Percentiles rank a stretch among this genome's conserved stretches.
Evolutionary conservation across 1,140 invertebrate species (phyloP).

Genomic region (Bombus pascuorum): DNA sequence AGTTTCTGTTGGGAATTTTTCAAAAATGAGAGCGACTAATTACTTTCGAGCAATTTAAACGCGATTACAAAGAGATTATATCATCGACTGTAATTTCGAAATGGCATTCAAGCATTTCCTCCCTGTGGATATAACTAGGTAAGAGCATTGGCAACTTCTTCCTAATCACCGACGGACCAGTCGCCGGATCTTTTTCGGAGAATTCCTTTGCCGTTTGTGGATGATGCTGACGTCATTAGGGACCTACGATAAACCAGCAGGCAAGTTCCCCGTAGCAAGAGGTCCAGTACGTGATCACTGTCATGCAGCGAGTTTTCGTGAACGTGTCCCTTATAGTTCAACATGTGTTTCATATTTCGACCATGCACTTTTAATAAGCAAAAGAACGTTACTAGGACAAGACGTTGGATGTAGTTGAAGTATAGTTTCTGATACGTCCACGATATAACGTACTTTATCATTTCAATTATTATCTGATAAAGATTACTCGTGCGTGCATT

Average conservation of each 20-base stretch:
- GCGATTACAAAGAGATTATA: slow-evolving; percentile 2
- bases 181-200: slow-evolving; percentile 12
- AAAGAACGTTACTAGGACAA: neutral
- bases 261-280: slow-evolving; percentile 26
- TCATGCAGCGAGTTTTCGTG: slow-evolving; percentile 6
- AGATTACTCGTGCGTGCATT: neutral
- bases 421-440: neutral
- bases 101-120: slow-evolving; percentile 10
- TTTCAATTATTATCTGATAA: neutral
- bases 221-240: slow-evolving; percentile 38
- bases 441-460: neutral
- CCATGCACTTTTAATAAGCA: neutral
- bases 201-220: slow-evolving; percentile 30
- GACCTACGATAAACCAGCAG: slow-evolving; percentile 1
- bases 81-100: slow-evolving; percentile 19
- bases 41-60: neutral
- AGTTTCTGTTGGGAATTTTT: neutral
- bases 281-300: slow-evolving; percentile 25
- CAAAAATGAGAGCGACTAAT: neutral
- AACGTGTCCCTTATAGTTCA: neutral
- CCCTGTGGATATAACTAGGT: slow-evolving; percentile 26
- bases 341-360: neutral
- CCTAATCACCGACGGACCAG: neutral
- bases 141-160: neutral
- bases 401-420: neutral